A percentile compares a stretch with the other conserved stretches of the same genome.
phyloP scores from a whole-genome alignment of 2,113 vertebrate genomes.

The Nesoenas mayeri region DNA sequence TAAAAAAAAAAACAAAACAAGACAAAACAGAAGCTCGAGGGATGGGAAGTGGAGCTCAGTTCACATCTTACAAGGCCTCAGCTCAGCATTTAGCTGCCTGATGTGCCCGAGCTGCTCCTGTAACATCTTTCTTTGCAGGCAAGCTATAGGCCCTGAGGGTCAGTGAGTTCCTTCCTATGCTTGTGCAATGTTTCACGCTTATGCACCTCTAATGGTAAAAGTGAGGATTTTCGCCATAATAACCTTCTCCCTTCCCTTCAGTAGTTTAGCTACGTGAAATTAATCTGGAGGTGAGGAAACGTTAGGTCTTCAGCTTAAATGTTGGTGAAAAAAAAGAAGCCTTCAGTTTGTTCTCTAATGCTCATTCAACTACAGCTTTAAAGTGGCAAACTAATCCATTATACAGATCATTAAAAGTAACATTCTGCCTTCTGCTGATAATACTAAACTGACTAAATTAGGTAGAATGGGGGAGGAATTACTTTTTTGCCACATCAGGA shows the following conservation, averaged over 20 bases:
- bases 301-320: not conserved
- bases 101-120: not conserved
- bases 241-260: not conserved
- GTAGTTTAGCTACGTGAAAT: not conserved
- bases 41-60: not conserved
- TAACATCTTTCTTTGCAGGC: not conserved
- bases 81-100: not conserved
- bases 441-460: not conserved
- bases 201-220: not conserved
- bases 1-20: too few species aligned
- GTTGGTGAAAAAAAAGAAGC: not conserved
- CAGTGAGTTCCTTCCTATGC: not conserved
- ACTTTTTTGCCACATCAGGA: not conserved
- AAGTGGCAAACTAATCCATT: not conserved
- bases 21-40: not conserved
- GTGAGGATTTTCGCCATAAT: not conserved
- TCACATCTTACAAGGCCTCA: not conserved
- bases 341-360: not conserved
- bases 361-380: not conserved
- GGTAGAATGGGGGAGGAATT: not conserved
- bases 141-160: not conserved
- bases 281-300: not conserved
- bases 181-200: not conserved
- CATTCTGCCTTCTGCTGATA: not conserved
- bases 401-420: not conserved